Conservation (phyloP, 2,888 invertebrate genomes). For the Drosophila greeni region DNA sequence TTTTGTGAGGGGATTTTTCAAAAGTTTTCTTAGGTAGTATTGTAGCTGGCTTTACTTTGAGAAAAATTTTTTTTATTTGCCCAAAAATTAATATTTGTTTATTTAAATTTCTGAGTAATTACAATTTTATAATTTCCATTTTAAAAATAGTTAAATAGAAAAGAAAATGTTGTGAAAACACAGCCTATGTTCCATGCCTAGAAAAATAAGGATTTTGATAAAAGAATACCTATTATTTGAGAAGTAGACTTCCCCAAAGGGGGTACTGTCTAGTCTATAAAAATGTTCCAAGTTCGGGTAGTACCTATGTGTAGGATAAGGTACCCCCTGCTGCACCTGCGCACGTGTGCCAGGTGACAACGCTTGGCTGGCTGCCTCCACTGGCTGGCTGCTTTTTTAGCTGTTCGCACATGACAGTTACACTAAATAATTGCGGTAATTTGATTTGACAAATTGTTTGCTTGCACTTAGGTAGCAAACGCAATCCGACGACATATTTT, state of each 20-base stretch:
- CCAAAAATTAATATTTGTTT: no score
- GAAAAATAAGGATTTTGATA: neutral
- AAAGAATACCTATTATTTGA: neutral
- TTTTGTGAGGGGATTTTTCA: no score
- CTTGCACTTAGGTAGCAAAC: slow-evolving; percentile 62
- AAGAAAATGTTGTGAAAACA: neutral
- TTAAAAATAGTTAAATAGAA: neutral
- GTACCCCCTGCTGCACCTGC: slow-evolving; percentile 23
- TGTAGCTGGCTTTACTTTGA: no score
- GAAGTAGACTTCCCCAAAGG: neutral
- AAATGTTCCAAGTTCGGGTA: neutral
- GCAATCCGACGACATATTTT: slow-evolving; percentile 44
- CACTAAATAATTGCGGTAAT: slow-evolving; percentile 65
- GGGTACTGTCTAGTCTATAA: neutral
- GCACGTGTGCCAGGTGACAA: slow-evolving; percentile 45
- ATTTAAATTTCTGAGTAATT: no score
- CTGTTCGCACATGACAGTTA: slow-evolving; percentile 44
- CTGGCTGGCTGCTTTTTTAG: slow-evolving; percentile 43
- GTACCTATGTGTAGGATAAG: neutral
- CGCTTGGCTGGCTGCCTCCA: slow-evolving; percentile 39
- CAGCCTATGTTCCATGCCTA: neutral
- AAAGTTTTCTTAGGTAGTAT: no score
- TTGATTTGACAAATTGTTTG: slow-evolving; percentile 72
- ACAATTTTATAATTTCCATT: neutral
- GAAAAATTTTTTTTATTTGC: no score